phyloP scores from a whole-genome alignment of 2,888 invertebrate genomes.

The Cerceris ruficornis region DNA sequence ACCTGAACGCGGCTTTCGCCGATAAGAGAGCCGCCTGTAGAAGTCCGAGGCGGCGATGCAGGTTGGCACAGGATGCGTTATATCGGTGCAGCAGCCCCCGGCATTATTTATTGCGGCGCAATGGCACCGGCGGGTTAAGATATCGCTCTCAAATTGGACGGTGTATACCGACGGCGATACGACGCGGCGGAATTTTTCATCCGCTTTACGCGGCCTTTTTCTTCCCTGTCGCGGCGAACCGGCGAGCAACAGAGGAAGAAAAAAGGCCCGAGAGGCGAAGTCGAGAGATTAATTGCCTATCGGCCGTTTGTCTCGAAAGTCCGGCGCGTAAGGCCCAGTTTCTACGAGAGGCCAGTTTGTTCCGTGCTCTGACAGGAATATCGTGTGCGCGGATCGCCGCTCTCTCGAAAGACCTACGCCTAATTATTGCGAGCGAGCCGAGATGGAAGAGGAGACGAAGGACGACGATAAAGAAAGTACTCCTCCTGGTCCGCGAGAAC shows the following conservation, averaged over 20 bases:
- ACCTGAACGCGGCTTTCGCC: too few species aligned
- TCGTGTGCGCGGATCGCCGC: conserved; percentile 63
- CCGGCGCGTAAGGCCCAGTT: conserved; percentile 58
- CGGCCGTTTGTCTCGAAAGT: conserved; percentile 67
- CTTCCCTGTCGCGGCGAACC: conserved; percentile 18
- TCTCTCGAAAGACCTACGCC: conserved; percentile 58
- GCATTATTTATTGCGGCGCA: conserved; percentile 61
- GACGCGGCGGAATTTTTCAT: conserved; percentile 55
- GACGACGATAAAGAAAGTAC: conserved; percentile 44
- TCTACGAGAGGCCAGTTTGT: conserved; percentile 59
- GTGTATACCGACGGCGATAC: conserved; percentile 53
- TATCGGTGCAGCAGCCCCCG: conserved; percentile 24
- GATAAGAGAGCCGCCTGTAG: too few species aligned
- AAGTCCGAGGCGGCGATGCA: neutral
- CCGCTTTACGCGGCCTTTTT: conserved; percentile 47
- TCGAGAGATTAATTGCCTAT: conserved; percentile 68
- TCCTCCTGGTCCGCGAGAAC: neutral
- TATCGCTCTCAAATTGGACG: conserved; percentile 66
- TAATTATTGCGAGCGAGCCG: conserved; percentile 57
- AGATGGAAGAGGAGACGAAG: conserved; percentile 25
- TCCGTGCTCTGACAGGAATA: conserved; percentile 59
- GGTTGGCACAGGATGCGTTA: conserved; percentile 11
- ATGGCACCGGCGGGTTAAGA: conserved; percentile 58
- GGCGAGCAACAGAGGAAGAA: conserved; percentile 12
- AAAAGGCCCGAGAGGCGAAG: conserved; percentile 32